These are phyloP conservation scores for Malurus leucopterus DNA, from an alignment of 2,797 vertebrate species.

Conservation along the genomic window DNA sequence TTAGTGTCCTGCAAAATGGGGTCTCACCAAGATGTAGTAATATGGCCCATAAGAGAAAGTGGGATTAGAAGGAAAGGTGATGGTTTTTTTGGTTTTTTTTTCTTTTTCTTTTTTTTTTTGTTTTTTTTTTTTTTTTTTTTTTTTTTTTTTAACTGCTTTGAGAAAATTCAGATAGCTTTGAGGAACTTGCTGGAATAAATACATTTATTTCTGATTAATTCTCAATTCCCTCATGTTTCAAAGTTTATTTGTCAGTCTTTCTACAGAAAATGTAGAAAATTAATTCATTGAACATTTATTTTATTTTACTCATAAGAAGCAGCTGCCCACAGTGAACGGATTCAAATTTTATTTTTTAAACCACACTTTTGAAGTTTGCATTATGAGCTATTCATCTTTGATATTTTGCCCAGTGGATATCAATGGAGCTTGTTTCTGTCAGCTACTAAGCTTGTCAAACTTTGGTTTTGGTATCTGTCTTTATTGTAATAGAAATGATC, in stretches of 20 bases:
- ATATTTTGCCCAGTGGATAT: conserved; percentile 70
- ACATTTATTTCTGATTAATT: conserved; percentile 26
- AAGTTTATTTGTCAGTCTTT: conserved; percentile 46
- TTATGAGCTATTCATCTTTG: conserved; percentile 66
- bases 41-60: background rate
- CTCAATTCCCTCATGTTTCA: conserved; percentile 16
- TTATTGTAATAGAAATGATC: conserved; percentile 64
- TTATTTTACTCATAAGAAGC: conserved; percentile 50
- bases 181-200: conserved; percentile 29
- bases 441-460: conserved; percentile 67
- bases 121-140: conserved; percentile 1
- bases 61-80: conserved; percentile 5
- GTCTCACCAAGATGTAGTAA: background rate
- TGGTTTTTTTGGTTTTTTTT: background rate
- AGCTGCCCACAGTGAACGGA: conserved; percentile 51
- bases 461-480: conserved; percentile 68
- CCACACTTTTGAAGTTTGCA: conserved; percentile 60
- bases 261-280: conserved; percentile 44
- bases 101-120: background rate
- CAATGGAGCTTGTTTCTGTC: conserved; percentile 50
- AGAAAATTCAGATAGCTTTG: conserved; percentile 26
- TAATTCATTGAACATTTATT: conserved; percentile 52
- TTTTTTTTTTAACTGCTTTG: conserved; percentile 30
- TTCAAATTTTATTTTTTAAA: conserved; percentile 65
- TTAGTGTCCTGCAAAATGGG: background rate